Percentiles rank a stretch among this genome's conserved stretches.
Conservation (phyloP, 2,888 invertebrate genomes). For the Drosophila maculinotata region DNA sequence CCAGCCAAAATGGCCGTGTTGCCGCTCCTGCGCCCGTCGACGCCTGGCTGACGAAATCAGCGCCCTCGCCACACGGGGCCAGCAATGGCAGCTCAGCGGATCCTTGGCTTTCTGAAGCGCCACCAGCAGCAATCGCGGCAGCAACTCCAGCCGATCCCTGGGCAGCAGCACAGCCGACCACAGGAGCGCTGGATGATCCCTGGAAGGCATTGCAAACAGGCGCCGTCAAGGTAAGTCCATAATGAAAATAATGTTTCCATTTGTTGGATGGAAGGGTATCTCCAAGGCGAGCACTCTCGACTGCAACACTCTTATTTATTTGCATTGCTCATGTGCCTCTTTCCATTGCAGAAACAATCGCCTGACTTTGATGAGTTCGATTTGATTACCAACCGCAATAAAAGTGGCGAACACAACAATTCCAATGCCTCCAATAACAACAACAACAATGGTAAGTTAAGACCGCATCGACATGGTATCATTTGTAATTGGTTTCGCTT, state of each 20-base stretch:
- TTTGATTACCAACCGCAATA: constrained; percentile 92
- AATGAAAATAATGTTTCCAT: too few relatives aligned
- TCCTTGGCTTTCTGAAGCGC: constrained; percentile 81
- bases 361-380: constrained; percentile 95
- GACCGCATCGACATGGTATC: background rate
- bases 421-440: constrained; percentile 84
- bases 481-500: background rate
- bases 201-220: constrained; percentile 86
- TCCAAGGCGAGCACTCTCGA: too few relatives aligned
- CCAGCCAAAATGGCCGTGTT: constrained; percentile 62
- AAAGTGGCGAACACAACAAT: constrained; percentile 82
- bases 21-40: constrained; percentile 68
- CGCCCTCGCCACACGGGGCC: constrained; percentile 57
- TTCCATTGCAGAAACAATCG: constrained; percentile 73
- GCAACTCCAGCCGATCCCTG: constrained; percentile 66
- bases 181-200: constrained; percentile 86
- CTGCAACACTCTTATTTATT: too few relatives aligned
- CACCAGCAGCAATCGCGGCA: constrained; percentile 47
- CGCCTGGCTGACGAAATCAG: constrained; percentile 81
- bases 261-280: too few relatives aligned
- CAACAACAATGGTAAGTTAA: constrained; percentile 83
- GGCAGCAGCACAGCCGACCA: constrained; percentile 72
- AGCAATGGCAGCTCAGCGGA: constrained; percentile 69
- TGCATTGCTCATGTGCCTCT: background rate
- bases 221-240: constrained; percentile 80